phyloP scores from a whole-genome alignment of 2,113 vertebrate genomes.

The Chamaetylas fuelleborni region DNA sequence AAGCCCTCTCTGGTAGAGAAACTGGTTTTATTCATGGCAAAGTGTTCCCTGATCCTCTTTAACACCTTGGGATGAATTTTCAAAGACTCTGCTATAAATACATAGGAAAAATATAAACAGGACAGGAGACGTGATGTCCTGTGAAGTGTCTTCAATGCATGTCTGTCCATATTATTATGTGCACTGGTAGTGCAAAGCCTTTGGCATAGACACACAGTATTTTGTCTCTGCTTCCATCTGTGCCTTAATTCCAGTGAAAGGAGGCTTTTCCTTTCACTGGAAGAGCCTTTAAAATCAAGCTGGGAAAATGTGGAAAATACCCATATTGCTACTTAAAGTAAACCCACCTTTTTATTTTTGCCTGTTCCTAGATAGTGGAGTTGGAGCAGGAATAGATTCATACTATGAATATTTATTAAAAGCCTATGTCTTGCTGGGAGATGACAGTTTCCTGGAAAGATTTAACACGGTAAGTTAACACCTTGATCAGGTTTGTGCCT shows the following conservation, averaged over 20 bases:
- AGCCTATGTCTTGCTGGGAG: slow-evolving; percentile 95
- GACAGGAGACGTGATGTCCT: background rate
- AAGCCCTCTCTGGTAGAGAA: background rate
- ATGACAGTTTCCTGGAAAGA: slow-evolving; percentile 93
- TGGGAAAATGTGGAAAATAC: background rate
- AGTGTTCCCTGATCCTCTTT: background rate
- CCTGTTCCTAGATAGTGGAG: slow-evolving; percentile 87
- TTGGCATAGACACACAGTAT: background rate
- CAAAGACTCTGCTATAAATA: background rate
- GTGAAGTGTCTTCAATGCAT: background rate
- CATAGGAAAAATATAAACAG: background rate
- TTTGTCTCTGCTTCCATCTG: background rate
- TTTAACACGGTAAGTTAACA: slow-evolving; percentile 92
- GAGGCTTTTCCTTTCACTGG: background rate
- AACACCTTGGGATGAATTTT: background rate
- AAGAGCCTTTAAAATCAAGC: background rate
- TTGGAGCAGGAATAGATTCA: slow-evolving; percentile 97
- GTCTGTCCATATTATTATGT: background rate
- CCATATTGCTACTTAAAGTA: background rate
- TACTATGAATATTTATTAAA: slow-evolving; percentile 98
- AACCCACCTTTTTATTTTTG: background rate
- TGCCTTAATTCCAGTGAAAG: background rate
- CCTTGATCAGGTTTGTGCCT: slow-evolving; percentile 5
- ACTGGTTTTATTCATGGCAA: background rate
- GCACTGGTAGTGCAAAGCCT: background rate